These are phyloP conservation scores for Bombus terrestris DNA, from an alignment of 1,140 invertebrate species.

Conservation along the genomic window DNA sequence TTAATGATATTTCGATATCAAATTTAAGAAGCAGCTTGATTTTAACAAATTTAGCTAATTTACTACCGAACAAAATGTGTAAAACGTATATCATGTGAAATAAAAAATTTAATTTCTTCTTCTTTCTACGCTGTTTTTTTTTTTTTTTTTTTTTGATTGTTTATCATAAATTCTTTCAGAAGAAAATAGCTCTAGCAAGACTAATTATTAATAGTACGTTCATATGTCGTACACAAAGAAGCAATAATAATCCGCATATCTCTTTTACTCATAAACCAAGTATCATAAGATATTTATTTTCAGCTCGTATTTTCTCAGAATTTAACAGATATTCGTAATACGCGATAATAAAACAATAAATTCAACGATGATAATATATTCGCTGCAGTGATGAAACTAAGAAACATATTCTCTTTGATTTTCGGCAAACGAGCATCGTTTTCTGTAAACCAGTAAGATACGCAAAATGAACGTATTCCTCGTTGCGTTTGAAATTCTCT, in stretches of 20 bases:
- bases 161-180: not conserved
- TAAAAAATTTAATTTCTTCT: not conserved
- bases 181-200: no score
- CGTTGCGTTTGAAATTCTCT: not conserved
- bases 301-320: not conserved
- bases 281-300: not conserved
- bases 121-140: not conserved
- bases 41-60: no score
- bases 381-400: not conserved
- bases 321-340: not conserved
- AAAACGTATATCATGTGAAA: not conserved
- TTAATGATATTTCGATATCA: not conserved
- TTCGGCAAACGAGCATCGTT: not conserved
- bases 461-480: not conserved
- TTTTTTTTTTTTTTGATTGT: not conserved
- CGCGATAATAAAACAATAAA: conserved; percentile 9
- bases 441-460: not conserved
- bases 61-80: no score
- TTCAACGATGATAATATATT: conserved; percentile 8
- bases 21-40: no score
- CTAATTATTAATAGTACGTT: not conserved
- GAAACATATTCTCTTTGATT: not conserved
- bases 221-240: not conserved
- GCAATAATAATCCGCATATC: not conserved
- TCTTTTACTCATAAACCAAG: not conserved